These are phyloP conservation scores for Corynorhinus townsendii DNA, from an alignment of 2,113 vertebrate genomes.

Conservation along the genomic window DNA sequence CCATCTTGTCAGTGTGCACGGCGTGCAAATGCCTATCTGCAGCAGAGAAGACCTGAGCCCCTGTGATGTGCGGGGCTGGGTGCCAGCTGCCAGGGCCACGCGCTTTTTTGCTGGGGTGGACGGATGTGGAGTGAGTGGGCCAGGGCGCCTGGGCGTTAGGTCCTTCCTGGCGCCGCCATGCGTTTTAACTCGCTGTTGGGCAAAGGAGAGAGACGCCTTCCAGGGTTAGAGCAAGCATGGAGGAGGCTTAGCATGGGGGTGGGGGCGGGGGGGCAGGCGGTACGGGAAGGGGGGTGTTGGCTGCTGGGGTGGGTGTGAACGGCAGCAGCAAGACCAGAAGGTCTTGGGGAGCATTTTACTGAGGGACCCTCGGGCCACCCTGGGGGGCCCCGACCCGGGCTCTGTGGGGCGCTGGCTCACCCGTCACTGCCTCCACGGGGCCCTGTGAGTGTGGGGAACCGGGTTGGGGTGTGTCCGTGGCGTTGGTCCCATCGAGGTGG, in stretches of 20 bases:
- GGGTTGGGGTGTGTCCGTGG: background rate
- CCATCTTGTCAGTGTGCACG: background rate
- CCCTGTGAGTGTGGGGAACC: background rate
- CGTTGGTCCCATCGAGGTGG: background rate
- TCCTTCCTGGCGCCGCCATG: background rate
- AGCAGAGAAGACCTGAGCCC: background rate
- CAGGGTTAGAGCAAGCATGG: too few relatives aligned
- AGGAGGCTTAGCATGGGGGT: background rate
- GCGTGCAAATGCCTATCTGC: background rate
- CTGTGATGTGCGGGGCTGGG: background rate
- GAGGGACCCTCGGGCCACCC: too few relatives aligned
- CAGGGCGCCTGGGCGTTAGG: background rate
- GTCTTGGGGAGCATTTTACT: background rate
- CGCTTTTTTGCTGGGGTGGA: background rate
- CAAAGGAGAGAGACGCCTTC: background rate
- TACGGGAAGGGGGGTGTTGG: background rate
- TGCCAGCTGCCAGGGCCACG: background rate
- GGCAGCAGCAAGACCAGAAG: background rate
- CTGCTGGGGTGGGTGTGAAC: background rate
- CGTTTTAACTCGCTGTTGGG: background rate
- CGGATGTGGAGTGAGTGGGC: background rate
- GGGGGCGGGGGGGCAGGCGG: background rate
- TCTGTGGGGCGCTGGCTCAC: background rate
- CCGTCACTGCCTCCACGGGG: background rate
- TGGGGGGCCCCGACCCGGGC: background rate